A percentile compares a stretch with the other conserved stretches of the same genome.
These are phyloP conservation scores for Torymus auratus DNA, from an alignment of 2,888 invertebrate species.

Conservation along the genomic window DNA sequence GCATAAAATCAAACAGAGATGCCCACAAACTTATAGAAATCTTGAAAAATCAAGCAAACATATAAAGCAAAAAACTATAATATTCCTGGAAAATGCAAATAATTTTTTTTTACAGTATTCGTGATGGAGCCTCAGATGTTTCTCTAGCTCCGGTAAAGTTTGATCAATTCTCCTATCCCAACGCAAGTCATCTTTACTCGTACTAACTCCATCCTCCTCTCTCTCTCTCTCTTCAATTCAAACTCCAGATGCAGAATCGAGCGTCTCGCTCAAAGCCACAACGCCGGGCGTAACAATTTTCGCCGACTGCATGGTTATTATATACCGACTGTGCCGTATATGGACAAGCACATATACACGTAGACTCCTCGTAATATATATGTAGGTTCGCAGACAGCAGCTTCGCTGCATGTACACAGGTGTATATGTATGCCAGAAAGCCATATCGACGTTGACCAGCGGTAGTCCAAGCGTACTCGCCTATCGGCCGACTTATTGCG, in stretches of 20 bases:
- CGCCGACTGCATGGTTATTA: conserved; percentile 26
- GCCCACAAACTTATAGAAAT: too few species aligned
- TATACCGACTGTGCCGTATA: not conserved
- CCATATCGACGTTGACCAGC: conserved; percentile 1
- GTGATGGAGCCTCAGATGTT: conserved; percentile 14
- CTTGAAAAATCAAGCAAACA: too few species aligned
- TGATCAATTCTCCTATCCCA: not conserved
- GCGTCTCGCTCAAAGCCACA: not conserved
- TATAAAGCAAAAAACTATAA: too few species aligned
- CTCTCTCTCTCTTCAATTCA: not conserved
- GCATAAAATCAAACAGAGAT: too few species aligned
- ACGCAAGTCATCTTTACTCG: too few species aligned
- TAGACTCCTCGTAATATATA: conserved; percentile 13
- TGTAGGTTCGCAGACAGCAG: not conserved
- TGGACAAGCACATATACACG: not conserved
- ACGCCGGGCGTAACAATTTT: conserved; percentile 22
- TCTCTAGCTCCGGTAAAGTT: not conserved
- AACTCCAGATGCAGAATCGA: too few species aligned
- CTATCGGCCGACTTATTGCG: conserved; percentile 39
- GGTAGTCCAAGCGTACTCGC: too few species aligned
- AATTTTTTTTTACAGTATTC: not conserved
- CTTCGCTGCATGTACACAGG: not conserved
- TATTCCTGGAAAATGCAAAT: not conserved
- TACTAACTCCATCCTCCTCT: not conserved
- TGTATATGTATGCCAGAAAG: conserved; percentile 8